These are phyloP conservation scores for Tenthredo notha DNA, from an alignment of 2,888 invertebrate species.

Conservation along the genomic window DNA sequence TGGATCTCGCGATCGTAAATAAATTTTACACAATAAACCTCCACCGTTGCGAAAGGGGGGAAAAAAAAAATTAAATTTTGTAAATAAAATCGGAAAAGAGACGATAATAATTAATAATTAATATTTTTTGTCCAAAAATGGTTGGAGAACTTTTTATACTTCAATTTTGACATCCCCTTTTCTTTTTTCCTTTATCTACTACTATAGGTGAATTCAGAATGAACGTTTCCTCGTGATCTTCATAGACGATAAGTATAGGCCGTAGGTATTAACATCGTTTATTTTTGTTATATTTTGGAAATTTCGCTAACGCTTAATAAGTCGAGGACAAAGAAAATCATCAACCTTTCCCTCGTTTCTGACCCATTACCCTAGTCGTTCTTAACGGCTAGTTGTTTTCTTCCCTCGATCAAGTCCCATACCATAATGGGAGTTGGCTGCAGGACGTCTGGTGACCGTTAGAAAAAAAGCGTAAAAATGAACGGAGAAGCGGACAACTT, in stretches of 20 bases:
- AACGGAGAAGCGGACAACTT: slow-evolving; percentile 32
- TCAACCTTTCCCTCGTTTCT: slow-evolving; percentile 6
- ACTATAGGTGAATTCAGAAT: too few species aligned
- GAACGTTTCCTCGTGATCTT: too few species aligned
- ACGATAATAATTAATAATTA: too few species aligned
- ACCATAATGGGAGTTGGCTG: slow-evolving; percentile 28
- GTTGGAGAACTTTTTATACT: too few species aligned
- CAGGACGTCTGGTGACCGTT: slow-evolving; percentile 22
- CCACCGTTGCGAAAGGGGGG: not conserved
- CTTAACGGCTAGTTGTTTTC: slow-evolving; percentile 3
- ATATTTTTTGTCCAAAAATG: too few species aligned
- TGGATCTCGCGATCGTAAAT: not conserved
- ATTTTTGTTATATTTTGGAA: not conserved
- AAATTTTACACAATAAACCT: not conserved
- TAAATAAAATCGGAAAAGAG: not conserved
- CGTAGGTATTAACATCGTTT: too few species aligned
- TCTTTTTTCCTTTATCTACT: too few species aligned
- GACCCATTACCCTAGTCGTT: slow-evolving; percentile 38
- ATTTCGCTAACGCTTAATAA: not conserved
- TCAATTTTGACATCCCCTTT: too few species aligned
- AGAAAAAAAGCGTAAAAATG: slow-evolving; percentile 21
- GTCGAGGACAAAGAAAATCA: slow-evolving; percentile 22
- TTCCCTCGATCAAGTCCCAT: slow-evolving; percentile 8
- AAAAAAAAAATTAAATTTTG: not conserved
- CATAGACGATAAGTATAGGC: too few species aligned